phyloP scores from a whole-genome alignment of 2,888 invertebrate species.

The Lepetodrilus schrolli region DNA sequence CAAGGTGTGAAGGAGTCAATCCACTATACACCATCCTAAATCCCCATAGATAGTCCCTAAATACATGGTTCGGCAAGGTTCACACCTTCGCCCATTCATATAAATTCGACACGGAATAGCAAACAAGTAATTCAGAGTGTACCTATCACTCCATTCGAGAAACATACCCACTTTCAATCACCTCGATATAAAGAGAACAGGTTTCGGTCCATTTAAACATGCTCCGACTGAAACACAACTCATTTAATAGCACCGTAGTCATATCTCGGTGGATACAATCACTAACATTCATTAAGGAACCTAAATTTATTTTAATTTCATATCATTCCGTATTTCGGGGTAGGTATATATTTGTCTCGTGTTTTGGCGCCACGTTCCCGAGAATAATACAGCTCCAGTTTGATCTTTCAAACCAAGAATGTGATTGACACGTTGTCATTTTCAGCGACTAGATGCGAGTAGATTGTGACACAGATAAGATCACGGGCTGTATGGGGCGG shows the following conservation, averaged over 20 bases:
- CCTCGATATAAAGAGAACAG: neutral
- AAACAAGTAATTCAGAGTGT: slow-evolving; percentile 22
- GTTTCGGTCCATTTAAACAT: neutral
- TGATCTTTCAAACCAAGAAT: slow-evolving; percentile 22
- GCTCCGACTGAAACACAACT: no score
- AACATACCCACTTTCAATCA: neutral
- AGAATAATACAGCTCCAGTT: slow-evolving; percentile 14
- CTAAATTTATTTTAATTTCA: no score
- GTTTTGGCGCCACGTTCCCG: slow-evolving; percentile 10
- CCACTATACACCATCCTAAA: neutral
- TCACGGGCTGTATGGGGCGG: neutral
- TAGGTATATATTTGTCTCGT: neutral
- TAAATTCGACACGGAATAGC: neutral
- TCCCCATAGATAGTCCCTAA: neutral
- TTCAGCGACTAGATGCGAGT: slow-evolving; percentile 18
- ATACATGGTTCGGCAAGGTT: neutral
- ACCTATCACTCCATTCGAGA: slow-evolving; percentile 3
- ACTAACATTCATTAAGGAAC: no score
- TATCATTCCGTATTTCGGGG: neutral
- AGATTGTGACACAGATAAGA: slow-evolving; percentile 15
- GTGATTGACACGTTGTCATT: slow-evolving; percentile 24
- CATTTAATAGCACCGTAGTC: no score
- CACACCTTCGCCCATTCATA: slow-evolving; percentile 20
- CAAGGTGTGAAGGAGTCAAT: neutral
- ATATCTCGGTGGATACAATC: no score